Evolutionary conservation across 2,888 invertebrate species (phyloP), one percentile per base, ranked within the genome.

Genomic region (Stenurella melanura): DNA sequence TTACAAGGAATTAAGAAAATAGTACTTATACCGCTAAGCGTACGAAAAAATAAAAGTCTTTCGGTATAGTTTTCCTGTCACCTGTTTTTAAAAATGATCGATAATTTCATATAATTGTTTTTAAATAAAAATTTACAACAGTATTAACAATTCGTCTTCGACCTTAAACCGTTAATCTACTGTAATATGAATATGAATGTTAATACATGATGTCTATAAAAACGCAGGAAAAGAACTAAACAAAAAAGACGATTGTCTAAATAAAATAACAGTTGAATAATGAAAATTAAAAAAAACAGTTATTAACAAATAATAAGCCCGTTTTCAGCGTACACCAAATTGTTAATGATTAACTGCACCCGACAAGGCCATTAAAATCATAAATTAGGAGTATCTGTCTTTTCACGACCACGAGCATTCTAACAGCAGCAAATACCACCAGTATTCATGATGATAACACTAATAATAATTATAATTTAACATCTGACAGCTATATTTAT

Each of bases 401-500:
- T 50, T 50, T 50, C 50, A 50, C 6, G 15, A 50, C n/a, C n/a
- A 50, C 6, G 15, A 50, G 50, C n/a, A 50, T 12, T 6, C 50
- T 50, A 50, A 17, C 50, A 50, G 50, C 50, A 50, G 50, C 50
- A n/a, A 50, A 50, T 50, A n/a, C 50, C 50, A 50, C 50, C 2
- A 50, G n/a, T 50, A 50, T 50, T 50, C 50, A 50, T 61, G 30
- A 64, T 64, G 18, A 18, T 38, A 18, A 38, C 64, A 38, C 18
- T 18, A 21, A 19, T 58, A 21, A 19, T 58, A 9, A 42, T 64
- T 42, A 64, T 64, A 64, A 64, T 64, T 42, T 42, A 61, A 61
- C 26, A 64, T 64, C 64, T 42, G 64, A 64, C 64, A 42, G 64
- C 38, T 42, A 26, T 64, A 64, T 64, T 38, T 19, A 64, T 64